Conservation (phyloP, 2,888 invertebrate genomes). For the Fragum fragum region DNA sequence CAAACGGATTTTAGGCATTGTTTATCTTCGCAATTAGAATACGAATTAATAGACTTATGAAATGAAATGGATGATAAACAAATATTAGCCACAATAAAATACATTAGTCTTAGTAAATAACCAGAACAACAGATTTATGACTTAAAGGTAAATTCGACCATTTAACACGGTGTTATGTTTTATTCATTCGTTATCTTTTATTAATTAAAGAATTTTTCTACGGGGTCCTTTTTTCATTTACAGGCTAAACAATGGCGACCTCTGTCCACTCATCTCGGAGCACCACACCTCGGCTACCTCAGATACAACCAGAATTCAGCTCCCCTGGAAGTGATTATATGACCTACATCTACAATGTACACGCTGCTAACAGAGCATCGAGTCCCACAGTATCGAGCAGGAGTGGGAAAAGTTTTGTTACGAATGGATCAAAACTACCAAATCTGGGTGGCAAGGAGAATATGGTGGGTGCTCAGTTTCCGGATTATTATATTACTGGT, state of each 20-base stretch:
- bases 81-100: too few species aligned
- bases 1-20: too few species aligned
- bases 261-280: constrained; percentile 15
- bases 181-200: too few species aligned
- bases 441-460: not conserved
- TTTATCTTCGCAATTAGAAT: too few species aligned
- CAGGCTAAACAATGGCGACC: constrained; percentile 3
- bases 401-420: constrained; percentile 1
- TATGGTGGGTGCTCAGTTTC: constrained; percentile 16
- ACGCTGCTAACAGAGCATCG: not conserved
- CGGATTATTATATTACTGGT: not conserved
- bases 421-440: not conserved
- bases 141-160: too few species aligned
- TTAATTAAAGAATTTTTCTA: too few species aligned
- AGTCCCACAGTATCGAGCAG: constrained; percentile 15
- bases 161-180: too few species aligned
- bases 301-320: constrained; percentile 43
- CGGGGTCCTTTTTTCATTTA: not conserved
- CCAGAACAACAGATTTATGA: too few species aligned
- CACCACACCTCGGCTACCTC: constrained; percentile 44
- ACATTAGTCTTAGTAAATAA: too few species aligned
- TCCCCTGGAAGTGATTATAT: constrained; percentile 63
- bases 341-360: constrained; percentile 29
- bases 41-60: too few species aligned
- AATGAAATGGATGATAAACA: too few species aligned